Evolutionary conservation across 2,113 vertebrate genomes (phyloP), one percentile per base, ranked within the genome.

Genomic region (Onychostoma macrolepis): DNA sequence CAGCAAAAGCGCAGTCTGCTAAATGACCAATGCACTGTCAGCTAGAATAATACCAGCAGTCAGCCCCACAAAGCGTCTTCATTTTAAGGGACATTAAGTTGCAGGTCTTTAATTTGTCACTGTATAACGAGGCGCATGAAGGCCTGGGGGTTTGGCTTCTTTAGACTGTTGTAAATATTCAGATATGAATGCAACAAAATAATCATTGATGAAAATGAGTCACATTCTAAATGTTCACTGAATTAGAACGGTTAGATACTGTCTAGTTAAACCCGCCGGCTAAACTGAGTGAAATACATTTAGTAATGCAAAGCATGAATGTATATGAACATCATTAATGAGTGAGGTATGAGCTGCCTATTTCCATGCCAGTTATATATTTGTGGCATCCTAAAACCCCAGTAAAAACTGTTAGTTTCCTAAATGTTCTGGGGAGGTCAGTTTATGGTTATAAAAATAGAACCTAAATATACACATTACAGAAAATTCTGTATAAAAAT

Each of bases 21-120:
- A 83, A 85, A 91, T 89, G 91, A 91, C 82, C 71, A 86, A 88
- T 89, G 90, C 91, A 84, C 85, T 86, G 92, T 91, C 91, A 88
- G 89, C 87, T 77, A 84, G 86, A 90, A 89, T 89, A 90, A 91
- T 90, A 89, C 85, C 87, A 83, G 85, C 85, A 81, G 84, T 91
- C 85, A 82, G 80, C 77, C 88, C 84, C 82, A 89, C 87, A 81
- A 90, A 91, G 89, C 83, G 75, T 90, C 89, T 92, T 92, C 90
- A 92, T 92, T 92, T 92, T 91, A 91, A 86, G 92, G 91, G 87
- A 91, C 92, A 92, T 92, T 92, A 92, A 84, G 82, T 88, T 85
- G 74, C 8, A 48, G 63, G 85, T 83, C 81, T 85, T 89, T 88
- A 86, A 91, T 92, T 91, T 88, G 88, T 92, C 88, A 89, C 61